Base-by-base conservation (phyloP, 1,140 invertebrate genomes). In the Trichomalopsis sarcophagae region DNA sequence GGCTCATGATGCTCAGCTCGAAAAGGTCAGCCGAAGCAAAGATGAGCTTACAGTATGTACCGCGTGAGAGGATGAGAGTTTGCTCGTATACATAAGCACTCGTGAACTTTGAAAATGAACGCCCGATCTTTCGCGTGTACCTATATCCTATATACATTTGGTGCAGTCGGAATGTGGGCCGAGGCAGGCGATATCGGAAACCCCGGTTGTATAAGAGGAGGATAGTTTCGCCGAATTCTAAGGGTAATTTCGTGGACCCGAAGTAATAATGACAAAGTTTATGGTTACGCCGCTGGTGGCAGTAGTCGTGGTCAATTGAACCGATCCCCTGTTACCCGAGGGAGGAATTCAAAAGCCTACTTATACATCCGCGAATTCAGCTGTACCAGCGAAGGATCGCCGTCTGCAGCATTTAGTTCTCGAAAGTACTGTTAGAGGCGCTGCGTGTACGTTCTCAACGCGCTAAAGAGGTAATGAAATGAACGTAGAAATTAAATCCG, bases 241-340 rank as follows among this genome's bases (percentile, higher is more conserved):
- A 33, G 36, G 68, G 68, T 17, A n/a, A 71, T 71, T 44, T 33
- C 73, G 73, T 21, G 71, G 11, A n/a, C 33, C 71, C 71, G 14
- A 21, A 40, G 30, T 44, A 75, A 75, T 75, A 75, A 75, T 40
- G 36, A 75, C 30, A 71, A 75, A 75, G 73, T 75, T 75, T 40
- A 40, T 7, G 21, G 30, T 33, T 27, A 17, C 73, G 21, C 7
- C 36, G 36, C 36, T 71, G 17, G 55, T 62, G 7, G 17, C 6
- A 36, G 50, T 14, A 3, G 50, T 14, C 27, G 13, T 6, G 36
- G 73, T 75, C 73, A 44, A 75, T 75, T 75, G 73, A 75, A 30
- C 73, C 36, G 73, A 75, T 75, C 73, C 14, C 11, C 1, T 7
- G 55, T 27, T 27, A 62, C 21, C 55, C 5, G 55, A n/a, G 55